Conservation (phyloP, 2,888 invertebrate genomes). For the Helicoverpa assulta region DNA sequence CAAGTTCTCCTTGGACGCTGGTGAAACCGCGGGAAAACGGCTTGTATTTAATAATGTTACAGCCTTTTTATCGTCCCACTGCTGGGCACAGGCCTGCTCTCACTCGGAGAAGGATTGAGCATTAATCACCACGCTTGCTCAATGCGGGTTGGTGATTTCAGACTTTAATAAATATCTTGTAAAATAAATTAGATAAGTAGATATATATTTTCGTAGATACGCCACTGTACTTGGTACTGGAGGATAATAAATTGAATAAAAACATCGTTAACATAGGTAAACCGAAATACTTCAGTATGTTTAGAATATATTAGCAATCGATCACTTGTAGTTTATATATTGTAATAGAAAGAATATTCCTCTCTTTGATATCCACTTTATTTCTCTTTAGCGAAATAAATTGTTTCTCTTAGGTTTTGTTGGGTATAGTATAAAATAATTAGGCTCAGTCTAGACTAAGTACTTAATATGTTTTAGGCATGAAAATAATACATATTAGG, state of each 20-base stretch:
- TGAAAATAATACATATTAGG: too few relatives aligned
- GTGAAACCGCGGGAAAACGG: too few relatives aligned
- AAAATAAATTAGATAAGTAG: too few relatives aligned
- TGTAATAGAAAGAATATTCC: constrained; percentile 4
- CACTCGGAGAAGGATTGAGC: too few relatives aligned
- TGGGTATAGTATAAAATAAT: not conserved
- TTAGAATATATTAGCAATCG: constrained; percentile 28
- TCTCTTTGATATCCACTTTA: constrained; percentile 8
- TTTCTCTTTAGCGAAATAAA: constrained; percentile 5
- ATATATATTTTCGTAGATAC: too few relatives aligned
- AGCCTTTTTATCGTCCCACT: too few relatives aligned
- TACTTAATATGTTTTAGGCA: not conserved
- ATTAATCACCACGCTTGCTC: too few relatives aligned
- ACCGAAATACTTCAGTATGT: constrained; percentile 3
- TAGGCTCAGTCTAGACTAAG: not conserved
- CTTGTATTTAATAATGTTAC: too few relatives aligned
- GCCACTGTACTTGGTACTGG: not conserved
- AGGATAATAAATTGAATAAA: constrained; percentile 17
- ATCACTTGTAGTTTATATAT: constrained; percentile 19
- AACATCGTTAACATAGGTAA: constrained; percentile 33
- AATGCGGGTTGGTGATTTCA: too few relatives aligned
- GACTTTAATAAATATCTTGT: too few relatives aligned
- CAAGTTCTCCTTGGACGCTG: too few relatives aligned
- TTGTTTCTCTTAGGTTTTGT: not conserved
- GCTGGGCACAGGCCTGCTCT: too few relatives aligned